Conservation (phyloP, 2,113 vertebrate species). For the Phylloscopus whistleri region DNA sequence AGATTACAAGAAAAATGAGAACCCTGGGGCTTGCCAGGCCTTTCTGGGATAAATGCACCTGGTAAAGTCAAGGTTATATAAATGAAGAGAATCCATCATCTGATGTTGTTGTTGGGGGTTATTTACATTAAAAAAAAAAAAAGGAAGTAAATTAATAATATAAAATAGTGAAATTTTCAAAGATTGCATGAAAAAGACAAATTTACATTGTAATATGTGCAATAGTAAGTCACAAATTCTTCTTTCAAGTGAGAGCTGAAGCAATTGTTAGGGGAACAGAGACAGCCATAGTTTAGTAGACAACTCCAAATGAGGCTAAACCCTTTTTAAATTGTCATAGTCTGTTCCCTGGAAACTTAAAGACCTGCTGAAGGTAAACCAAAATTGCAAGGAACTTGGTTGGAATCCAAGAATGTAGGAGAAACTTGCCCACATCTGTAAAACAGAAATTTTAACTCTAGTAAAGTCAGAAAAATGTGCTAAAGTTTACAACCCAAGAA, state of each 20-base stretch:
- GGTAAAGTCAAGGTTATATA: conserved; percentile 28
- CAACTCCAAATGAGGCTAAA: not conserved
- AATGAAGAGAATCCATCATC: conserved; percentile 36
- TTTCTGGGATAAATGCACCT: conserved; percentile 24
- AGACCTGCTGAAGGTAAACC: not conserved
- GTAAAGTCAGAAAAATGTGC: not conserved
- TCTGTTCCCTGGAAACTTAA: not conserved
- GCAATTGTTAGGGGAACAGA: not conserved
- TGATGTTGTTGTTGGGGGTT: not conserved
- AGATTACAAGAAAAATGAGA: conserved; percentile 56
- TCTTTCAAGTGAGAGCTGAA: not conserved
- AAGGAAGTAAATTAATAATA: not conserved
- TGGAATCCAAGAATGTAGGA: not conserved
- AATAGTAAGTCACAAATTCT: not conserved
- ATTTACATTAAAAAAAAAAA: conserved; percentile 11
- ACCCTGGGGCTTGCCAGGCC: conserved; percentile 27
- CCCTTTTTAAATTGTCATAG: not conserved
- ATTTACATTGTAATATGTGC: not conserved
- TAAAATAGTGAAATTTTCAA: not conserved
- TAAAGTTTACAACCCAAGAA: not conserved
- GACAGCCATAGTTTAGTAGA: not conserved
- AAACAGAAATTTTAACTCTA: not conserved
- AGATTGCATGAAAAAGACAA: not conserved
- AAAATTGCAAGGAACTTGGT: not conserved
- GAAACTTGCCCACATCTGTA: not conserved